phyloP scores from a whole-genome alignment of 2,888 invertebrate genomes.

The Nasonovia ribisnigri region DNA sequence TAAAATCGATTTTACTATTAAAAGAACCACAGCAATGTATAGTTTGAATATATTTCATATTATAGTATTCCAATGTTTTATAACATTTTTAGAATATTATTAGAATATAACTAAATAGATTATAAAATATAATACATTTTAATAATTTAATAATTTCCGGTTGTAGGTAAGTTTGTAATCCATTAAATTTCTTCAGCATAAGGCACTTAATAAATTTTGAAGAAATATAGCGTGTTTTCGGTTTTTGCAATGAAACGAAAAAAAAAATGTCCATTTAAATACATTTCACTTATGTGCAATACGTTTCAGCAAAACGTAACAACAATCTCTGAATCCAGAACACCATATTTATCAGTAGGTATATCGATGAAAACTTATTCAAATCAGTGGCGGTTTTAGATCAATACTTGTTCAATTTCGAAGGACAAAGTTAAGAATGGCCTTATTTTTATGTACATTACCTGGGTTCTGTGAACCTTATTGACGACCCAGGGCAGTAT shows the following conservation, averaged over 20 bases:
- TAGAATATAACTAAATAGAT: neutral
- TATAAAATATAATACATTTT: neutral
- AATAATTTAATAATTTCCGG: neutral
- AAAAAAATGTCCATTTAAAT: constrained; percentile 38
- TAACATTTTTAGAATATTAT: neutral
- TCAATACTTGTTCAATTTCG: constrained; percentile 19
- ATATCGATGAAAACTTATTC: constrained; percentile 11
- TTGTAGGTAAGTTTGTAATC: neutral
- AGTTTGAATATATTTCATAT: too few relatives aligned
- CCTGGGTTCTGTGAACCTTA: neutral
- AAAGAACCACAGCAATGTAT: too few relatives aligned
- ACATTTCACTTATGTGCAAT: neutral
- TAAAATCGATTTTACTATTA: too few relatives aligned
- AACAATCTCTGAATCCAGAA: neutral
- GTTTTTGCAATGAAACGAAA: neutral
- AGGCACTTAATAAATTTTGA: neutral
- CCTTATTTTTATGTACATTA: constrained; percentile 3
- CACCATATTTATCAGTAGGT: neutral
- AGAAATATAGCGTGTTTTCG: neutral
- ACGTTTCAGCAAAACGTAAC: neutral
- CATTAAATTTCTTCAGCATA: neutral
- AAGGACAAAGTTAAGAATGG: neutral
- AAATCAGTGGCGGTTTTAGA: neutral
- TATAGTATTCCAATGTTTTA: too few relatives aligned
- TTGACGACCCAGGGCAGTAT: neutral